Evolutionary conservation across 1,140 invertebrate species (phyloP), one percentile per base, ranked within the genome.

Genomic region (Sinonovacula constricta): DNA sequence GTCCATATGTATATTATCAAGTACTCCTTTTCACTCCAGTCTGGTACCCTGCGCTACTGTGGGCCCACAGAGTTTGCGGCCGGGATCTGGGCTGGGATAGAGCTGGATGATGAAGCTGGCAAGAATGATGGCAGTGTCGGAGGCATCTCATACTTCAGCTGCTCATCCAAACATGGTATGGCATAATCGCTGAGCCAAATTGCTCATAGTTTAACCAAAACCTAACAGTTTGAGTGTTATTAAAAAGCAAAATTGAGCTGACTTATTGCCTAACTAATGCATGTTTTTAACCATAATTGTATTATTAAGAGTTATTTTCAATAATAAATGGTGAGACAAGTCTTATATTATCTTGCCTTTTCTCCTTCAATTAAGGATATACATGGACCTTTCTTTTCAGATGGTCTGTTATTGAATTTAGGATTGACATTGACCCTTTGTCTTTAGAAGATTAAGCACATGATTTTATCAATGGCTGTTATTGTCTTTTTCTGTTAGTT

Each of bases 1-100:
- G n/a, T n/a, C n/a, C n/a, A n/a, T n/a, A n/a, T n/a, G n/a, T n/a
- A n/a, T n/a, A n/a, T n/a, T n/a, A n/a, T n/a, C n/a, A n/a, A n/a
- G n/a, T n/a, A n/a, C n/a, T n/a, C n/a, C n/a, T n/a, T n/a, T n/a
- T n/a, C n/a, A n/a, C n/a, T n/a, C n/a, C n/a, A n/a, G 89, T 83
- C 77, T 72, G 91, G 91, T 1, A 86, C 80, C 24, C 83, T 91
- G 26, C 81, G 88, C 7, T 91, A 90, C 72, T 91, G 91, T 85
- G 91, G 91, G 54, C 88, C 89, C 45, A 87, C 89, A 79, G 88
- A 91, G 76, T 91, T 91, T 88, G 88, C 91, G 7, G 79, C 82
- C 45, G 91, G 91, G 51, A 79, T 91, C 26, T 91, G 91, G 91
- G 91, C 89, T 26, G 91, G 91, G 30, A 89, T 91, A 60, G 91